Base-by-base conservation (phyloP, 2,797 vertebrate species). In the Acipenser oxyrinchus region DNA sequence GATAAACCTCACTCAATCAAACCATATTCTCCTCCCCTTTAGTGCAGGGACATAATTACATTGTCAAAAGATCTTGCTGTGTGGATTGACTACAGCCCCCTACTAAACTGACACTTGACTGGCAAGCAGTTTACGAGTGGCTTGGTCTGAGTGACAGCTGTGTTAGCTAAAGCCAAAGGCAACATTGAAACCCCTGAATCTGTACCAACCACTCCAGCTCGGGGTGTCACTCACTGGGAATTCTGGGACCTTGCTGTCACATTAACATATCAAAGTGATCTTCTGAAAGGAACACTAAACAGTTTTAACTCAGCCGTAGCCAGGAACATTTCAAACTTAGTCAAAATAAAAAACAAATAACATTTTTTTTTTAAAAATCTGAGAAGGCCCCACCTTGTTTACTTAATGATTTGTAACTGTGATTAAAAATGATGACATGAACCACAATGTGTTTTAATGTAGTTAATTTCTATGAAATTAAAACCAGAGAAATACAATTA, bases 41-140 rank as follows among this genome's bases (percentile, higher is more conserved):
- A 83, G 77, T 79, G 79, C 77, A 77, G 82, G 79, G 74, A 79
- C 85, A 1, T 90, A 90, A 91, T 90, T 90, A 90, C 84, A 81
- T 80, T 91, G 89, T 90, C 89, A 91, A 81, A 82, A 82, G 84
- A 81, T 77, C 68, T 67, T 81, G 80, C 67, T 74, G 73, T 77
- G 74, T 76, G 15, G 65, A 75, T 77, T 81, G 85, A 74, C 79
- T 77, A 80, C 68, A 18, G 67, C 74, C 75, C 77, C 82, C 72
- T 79, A 70, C 74, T 76, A 75, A 69, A 79, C 73, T 84, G 87
- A 88, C 72, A 1, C 62, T 71, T 88, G 89, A 91, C 74, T 87
- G 89, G 84, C 88, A 86, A 77, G 75, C 71, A 63, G 77, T 81
- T 86, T 83, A 78, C 76, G 81, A 77, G 80, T 78, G 81, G 78